These are phyloP conservation scores for Protonibea diacanthus DNA, from an alignment of 2,797 vertebrate genomes.

Conservation along the genomic window DNA sequence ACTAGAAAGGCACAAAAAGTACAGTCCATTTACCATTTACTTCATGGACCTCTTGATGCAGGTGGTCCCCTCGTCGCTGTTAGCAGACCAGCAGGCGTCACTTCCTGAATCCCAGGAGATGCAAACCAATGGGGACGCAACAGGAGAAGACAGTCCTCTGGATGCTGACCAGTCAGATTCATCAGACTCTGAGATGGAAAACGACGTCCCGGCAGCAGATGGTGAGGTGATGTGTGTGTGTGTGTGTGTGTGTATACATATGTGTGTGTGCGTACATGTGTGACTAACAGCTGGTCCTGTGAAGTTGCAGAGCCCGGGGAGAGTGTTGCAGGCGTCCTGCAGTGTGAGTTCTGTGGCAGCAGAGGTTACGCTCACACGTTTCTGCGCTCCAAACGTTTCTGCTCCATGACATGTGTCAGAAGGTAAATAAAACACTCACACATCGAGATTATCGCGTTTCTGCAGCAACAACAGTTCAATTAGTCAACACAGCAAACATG, in stretches of 20 bases:
- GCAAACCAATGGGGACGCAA: slow-evolving; percentile 85
- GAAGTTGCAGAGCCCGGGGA: slow-evolving; percentile 86
- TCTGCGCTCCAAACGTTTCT: slow-evolving; percentile 93
- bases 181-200: slow-evolving; percentile 91
- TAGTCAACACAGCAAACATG: not conserved
- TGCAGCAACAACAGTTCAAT: not conserved
- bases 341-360: slow-evolving; percentile 95
- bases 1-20: too few relatives aligned
- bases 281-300: slow-evolving; percentile 55
- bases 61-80: slow-evolving; percentile 88
- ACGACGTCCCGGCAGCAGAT: slow-evolving; percentile 86
- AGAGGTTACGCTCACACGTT: slow-evolving; percentile 91
- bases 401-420: slow-evolving; percentile 93
- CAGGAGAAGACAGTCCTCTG: slow-evolving; percentile 85
- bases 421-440: slow-evolving; percentile 82
- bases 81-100: slow-evolving; percentile 87
- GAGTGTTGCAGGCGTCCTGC: slow-evolving; percentile 86
- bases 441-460: not conserved
- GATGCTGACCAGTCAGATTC: slow-evolving; percentile 90
- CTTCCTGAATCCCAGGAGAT: slow-evolving; percentile 84
- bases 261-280: not conserved
- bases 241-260: slow-evolving; percentile 3
- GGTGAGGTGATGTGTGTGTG: slow-evolving; percentile 66
- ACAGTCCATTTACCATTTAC: not conserved
- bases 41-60: slow-evolving; percentile 64